Conservation (phyloP, 2,888 invertebrate genomes). For the Synergus umbraculus region DNA sequence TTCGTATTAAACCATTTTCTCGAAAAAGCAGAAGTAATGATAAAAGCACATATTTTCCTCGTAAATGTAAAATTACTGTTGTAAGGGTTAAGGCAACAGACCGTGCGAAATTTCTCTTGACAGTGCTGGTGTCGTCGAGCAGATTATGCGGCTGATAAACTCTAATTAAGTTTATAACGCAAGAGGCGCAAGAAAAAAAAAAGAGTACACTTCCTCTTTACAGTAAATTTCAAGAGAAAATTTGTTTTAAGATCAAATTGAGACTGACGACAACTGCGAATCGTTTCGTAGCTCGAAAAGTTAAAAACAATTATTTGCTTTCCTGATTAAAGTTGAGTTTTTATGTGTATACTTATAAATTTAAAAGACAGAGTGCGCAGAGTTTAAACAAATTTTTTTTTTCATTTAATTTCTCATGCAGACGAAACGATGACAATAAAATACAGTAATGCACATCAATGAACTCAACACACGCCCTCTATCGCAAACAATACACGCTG, state of each 20-base stretch:
- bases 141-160: constrained; percentile 40
- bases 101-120: constrained; percentile 36
- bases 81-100: constrained; percentile 32
- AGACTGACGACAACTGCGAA: constrained; percentile 12
- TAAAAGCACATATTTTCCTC: background rate
- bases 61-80: constrained; percentile 24
- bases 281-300: background rate
- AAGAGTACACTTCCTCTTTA: constrained; percentile 29
- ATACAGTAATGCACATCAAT: background rate
- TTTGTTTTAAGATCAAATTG: constrained; percentile 13
- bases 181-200: constrained; percentile 15
- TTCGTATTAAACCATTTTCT: background rate
- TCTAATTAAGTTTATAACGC: constrained; percentile 29
- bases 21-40: background rate
- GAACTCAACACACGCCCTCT: background rate
- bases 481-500: background rate
- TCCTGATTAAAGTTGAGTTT: background rate
- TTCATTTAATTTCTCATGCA: background rate
- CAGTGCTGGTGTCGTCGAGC: constrained; percentile 35
- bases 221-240: constrained; percentile 36
- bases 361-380: too few species aligned
- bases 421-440: background rate
- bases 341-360: background rate
- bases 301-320: background rate
- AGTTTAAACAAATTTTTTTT: too few species aligned